phyloP scores from a whole-genome alignment of 1,140 invertebrate genomes.

The Ephestia elutella region DNA sequence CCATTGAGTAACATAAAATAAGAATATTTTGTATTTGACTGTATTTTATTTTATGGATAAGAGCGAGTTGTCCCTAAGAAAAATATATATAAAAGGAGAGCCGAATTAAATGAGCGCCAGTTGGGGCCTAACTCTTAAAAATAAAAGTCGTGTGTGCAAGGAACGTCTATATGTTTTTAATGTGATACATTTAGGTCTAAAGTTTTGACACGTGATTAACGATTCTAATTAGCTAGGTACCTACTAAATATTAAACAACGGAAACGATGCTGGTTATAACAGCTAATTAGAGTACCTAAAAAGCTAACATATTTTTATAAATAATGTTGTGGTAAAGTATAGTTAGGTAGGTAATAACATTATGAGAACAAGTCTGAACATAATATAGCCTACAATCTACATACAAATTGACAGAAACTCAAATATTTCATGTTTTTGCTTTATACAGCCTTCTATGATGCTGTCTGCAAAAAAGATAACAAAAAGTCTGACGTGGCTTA shows the following conservation, averaged over 20 bases:
- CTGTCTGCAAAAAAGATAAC: not conserved
- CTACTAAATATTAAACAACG: not conserved
- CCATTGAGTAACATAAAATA: too few relatives aligned
- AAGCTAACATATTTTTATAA: not conserved
- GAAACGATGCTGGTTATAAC: not conserved
- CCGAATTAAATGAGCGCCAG: too few relatives aligned
- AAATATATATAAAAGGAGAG: too few relatives aligned
- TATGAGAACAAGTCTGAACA: not conserved
- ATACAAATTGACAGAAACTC: not conserved
- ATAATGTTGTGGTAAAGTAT: not conserved
- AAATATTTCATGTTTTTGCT: not conserved
- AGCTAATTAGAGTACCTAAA: too few relatives aligned
- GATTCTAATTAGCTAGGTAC: not conserved
- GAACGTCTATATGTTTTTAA: not conserved
- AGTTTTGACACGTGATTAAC: not conserved
- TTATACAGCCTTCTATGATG: not conserved
- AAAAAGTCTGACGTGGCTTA: not conserved
- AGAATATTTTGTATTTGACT: too few relatives aligned
- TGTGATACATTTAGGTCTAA: slow-evolving; percentile 29
- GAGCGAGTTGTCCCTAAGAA: too few relatives aligned
- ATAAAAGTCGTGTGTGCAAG: not conserved
- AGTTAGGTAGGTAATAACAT: not conserved
- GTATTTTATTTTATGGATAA: too few relatives aligned
- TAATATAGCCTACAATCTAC: too few relatives aligned
- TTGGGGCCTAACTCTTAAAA: too few relatives aligned